These are phyloP conservation scores for Phylloscopus trochilus DNA, from an alignment of 2,113 vertebrate genomes.

Conservation along the genomic window DNA sequence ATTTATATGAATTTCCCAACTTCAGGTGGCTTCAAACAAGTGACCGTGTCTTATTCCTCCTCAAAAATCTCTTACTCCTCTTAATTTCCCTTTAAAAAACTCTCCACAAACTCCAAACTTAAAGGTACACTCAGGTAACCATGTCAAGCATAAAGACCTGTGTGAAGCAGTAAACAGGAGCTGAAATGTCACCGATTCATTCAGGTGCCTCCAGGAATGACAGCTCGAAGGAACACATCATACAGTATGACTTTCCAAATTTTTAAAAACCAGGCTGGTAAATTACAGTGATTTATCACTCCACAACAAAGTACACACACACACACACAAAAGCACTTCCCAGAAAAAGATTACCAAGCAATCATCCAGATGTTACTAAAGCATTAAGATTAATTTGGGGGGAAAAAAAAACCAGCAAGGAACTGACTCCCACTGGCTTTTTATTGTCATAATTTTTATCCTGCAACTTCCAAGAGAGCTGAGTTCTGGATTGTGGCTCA, in stretches of 20 bases:
- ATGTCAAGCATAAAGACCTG: background rate
- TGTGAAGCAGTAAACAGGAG: constrained; percentile 39
- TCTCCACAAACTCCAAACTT: background rate
- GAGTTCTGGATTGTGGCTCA: background rate
- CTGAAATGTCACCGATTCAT: constrained; percentile 39
- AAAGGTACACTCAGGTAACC: background rate
- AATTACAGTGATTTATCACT: constrained; percentile 47
- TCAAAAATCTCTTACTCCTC: background rate
- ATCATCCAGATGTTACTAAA: constrained; percentile 36
- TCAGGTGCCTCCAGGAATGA: constrained; percentile 19
- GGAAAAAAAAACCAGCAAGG: background rate
- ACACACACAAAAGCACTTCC: background rate
- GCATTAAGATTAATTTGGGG: background rate
- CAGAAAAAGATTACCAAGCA: constrained; percentile 23
- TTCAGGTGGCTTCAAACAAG: background rate
- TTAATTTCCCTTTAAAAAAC: background rate
- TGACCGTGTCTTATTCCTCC: background rate
- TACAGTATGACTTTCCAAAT: background rate
- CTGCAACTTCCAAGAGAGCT: background rate
- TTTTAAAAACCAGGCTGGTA: background rate
- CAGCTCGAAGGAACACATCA: constrained; percentile 16
- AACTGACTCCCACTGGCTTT: background rate
- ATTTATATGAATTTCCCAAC: background rate
- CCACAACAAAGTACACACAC: background rate
- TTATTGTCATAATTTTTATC: background rate